Percentiles rank a stretch among this genome's conserved stretches.
These are phyloP conservation scores for Chunga burmeisteri DNA, from an alignment of 2,113 vertebrate species.

Conservation along the genomic window DNA sequence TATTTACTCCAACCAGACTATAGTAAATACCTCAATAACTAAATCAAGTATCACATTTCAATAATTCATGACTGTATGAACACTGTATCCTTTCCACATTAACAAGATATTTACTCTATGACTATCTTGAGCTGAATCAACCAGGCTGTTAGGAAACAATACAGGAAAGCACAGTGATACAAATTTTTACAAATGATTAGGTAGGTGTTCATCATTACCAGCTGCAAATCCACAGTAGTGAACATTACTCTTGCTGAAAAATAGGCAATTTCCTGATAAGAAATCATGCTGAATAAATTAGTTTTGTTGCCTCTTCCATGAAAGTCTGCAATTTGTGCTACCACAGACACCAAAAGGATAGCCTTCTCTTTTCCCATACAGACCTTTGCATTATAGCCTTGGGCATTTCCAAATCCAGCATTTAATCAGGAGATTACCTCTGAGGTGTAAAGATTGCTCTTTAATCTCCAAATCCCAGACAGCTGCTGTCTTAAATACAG, in stretches of 20 bases:
- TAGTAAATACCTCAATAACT: neutral
- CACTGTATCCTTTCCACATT: neutral
- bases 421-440: neutral
- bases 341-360: neutral
- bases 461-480: neutral
- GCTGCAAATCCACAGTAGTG: neutral
- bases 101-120: neutral
- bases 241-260: neutral
- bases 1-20: neutral
- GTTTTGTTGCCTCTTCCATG: neutral
- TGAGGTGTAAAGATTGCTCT: neutral
- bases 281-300: neutral
- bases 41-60: neutral
- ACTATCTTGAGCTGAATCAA: neutral
- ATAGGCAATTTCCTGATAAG: neutral
- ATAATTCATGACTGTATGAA: neutral
- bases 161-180: neutral
- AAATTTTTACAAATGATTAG: neutral
- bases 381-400: neutral
- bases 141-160: neutral
- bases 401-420: neutral
- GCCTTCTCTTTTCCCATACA: neutral
- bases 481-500: neutral
- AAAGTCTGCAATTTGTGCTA: neutral
- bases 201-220: neutral